Base-by-base conservation (phyloP, 35 echinoderm and acorn worm species). In the Acanthaster planci region DNA sequence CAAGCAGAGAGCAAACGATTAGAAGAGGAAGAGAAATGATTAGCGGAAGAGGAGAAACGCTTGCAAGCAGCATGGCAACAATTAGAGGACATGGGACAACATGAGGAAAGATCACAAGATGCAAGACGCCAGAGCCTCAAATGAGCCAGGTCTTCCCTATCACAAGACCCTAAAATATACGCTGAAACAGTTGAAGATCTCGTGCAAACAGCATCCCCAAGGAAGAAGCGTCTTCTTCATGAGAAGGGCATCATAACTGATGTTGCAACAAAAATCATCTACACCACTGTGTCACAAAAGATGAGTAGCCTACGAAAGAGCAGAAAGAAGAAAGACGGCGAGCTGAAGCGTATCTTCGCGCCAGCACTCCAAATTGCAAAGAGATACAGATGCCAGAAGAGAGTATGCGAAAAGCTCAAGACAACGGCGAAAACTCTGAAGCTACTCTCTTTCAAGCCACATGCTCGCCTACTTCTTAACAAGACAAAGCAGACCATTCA, bases 121-220 rank as follows among this genome's bases (percentile, higher is more conserved):
- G 81, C 81, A 84, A 84, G 32, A 84, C 53, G 81, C 12, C 51
- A 84, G 29, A 57, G 81, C 18, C 30, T 84, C 2, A 7, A 34
- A 17, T 32, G 81, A 14, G 81, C 81, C 37, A 84, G 53, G 81
- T 57, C 81, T 60, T 59, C 81, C 18, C 51, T 84, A 19, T 84
- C 81, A 84, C 8, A 17, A 39, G 54, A 84, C 56, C 81, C 81
- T 35, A 5, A 4, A 5, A 19, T 84, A 57, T 84, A 29, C 40
- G 81, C 81, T 37, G 81, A 84, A 37, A 84, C 81, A 17, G 81
- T 84, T 7, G 54, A 57, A 60, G 81, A 84, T 32, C 81, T 60
- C 2, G 53, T 84, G 1, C 10, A 55, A 8, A 84, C 55, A 35
- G 81, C 81, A 84, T 60, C 81, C 2, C 51, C 81, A 35, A 84